Percentiles rank a stretch among this genome's conserved stretches.
Conservation (phyloP, 2,113 vertebrate species). For the Atlantisia rogersi region DNA sequence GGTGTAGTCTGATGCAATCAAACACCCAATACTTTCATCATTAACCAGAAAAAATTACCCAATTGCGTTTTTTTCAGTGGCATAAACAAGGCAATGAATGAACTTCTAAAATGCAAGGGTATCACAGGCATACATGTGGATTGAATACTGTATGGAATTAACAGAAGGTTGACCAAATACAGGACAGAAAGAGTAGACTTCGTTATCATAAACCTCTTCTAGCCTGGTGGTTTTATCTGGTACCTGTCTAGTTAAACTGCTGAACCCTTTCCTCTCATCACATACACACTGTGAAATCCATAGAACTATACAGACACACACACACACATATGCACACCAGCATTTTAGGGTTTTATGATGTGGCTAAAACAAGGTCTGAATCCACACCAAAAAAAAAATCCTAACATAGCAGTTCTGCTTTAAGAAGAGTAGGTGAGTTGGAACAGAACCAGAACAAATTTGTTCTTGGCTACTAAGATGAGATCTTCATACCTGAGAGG, state of each 20-base stretch:
- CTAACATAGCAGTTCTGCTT: not conserved
- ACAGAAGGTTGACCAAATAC: not conserved
- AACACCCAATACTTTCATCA: not conserved
- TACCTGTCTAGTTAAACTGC: not conserved
- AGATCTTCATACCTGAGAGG: not conserved
- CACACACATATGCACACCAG: not conserved
- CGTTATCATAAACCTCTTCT: not conserved
- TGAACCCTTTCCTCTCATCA: not conserved
- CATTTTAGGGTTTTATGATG: not conserved
- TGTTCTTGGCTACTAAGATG: not conserved
- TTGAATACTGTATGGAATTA: not conserved
- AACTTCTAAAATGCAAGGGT: not conserved
- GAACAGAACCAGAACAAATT: not conserved
- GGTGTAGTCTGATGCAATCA: not conserved
- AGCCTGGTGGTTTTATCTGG: not conserved
- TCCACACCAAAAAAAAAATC: not conserved
- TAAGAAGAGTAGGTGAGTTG: not conserved
- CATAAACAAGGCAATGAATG: not conserved
- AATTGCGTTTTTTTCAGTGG: not conserved
- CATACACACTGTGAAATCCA: not conserved
- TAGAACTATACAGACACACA: not conserved
- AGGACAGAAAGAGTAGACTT: not conserved
- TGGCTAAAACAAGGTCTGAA: not conserved
- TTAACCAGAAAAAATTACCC: conserved; percentile 1
- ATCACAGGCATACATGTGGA: not conserved